Evolutionary conservation across 30 jellyfish, hydroid and myxozoan species (phyloP), one percentile per base, ranked within the genome.

Genomic region (Aurelia coerulea): DNA sequence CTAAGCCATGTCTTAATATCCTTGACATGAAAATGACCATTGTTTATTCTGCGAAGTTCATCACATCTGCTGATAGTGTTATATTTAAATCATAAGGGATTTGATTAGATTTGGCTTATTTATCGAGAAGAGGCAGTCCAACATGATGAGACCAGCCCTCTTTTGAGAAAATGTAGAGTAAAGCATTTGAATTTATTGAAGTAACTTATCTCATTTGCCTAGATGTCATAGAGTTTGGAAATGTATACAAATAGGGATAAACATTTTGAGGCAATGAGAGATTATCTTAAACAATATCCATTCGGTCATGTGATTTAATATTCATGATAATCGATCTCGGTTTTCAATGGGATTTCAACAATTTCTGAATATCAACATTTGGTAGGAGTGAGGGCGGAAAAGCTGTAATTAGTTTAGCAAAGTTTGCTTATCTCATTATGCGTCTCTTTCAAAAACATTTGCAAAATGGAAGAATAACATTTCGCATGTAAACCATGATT

Each of bases 351-450:
- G 87, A 77, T 77, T 77, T 77, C 76, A 52, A 60, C 87, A 77
- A 77, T 77, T 77, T 77, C 87, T 77, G 78, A 77, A 77, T 77
- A 77, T 77, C 87, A 77, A 59, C 87, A 77, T 60, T 77, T 77
- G 62, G 51, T 37, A 59, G 78, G 87, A 77, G 74, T 41, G 74
- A 77, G 87, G 87, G 87, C 87, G 87, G 87, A 77, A 59, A 77
- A 77, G 78, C 78, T 54, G 78, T 77, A 77, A 77, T 77, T 77
- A 77, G 87, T 77, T 77, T 77, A 77, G 87, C 87, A 77, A 77
- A 77, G 79, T 77, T 77, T 77, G 77, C 78, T 77, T 77, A 77
- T 77, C 87, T 77, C 87, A 77, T 77, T 77, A 77, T 77, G 87
- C 16, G 78, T 62, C 87, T 77, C 87, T 33, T 77, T 77, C 68